phyloP scores from a whole-genome alignment of 23 tunicate species.

The Clavelina lepadiformis region DNA sequence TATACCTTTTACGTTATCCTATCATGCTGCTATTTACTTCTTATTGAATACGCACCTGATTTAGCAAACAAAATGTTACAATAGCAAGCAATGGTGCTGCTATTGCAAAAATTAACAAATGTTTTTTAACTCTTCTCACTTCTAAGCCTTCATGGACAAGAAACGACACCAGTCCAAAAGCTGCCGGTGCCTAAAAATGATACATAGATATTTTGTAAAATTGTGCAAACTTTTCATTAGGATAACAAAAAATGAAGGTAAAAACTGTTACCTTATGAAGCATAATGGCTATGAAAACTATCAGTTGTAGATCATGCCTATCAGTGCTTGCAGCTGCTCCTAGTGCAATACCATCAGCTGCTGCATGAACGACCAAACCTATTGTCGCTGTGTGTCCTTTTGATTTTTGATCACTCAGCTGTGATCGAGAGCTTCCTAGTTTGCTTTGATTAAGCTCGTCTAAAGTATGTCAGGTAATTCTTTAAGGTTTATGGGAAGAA shows the following conservation, averaged over 20 bases:
- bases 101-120: slow-evolving; percentile 69
- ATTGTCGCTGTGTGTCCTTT: slow-evolving; percentile 92
- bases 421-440: slow-evolving; percentile 66
- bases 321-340: slow-evolving; percentile 97
- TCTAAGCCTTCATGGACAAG: slow-evolving; percentile 87
- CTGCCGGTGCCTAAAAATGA: slow-evolving; percentile 85
- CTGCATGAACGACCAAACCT: slow-evolving; percentile 96
- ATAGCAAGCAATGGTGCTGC: slow-evolving; percentile 96
- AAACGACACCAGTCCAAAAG: slow-evolving; percentile 96
- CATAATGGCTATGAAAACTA: slow-evolving; percentile 97
- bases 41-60: slow-evolving; percentile 57
- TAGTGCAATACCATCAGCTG: slow-evolving; percentile 95
- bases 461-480: too few relatives aligned
- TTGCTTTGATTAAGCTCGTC: slow-evolving; percentile 90
- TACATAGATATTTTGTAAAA: neutral
- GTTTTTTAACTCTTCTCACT: slow-evolving; percentile 54
- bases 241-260: too few relatives aligned
- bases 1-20: too few relatives aligned
- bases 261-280: slow-evolving; percentile 79
- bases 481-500: too few relatives aligned
- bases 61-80: slow-evolving; percentile 48
- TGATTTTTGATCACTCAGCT: slow-evolving; percentile 44
- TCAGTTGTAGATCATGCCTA: slow-evolving; percentile 73
- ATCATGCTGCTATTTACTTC: too few relatives aligned
- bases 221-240: too few relatives aligned